phyloP scores from a whole-genome alignment of 2,888 invertebrate genomes.

The Pseudococcus longispinus region DNA sequence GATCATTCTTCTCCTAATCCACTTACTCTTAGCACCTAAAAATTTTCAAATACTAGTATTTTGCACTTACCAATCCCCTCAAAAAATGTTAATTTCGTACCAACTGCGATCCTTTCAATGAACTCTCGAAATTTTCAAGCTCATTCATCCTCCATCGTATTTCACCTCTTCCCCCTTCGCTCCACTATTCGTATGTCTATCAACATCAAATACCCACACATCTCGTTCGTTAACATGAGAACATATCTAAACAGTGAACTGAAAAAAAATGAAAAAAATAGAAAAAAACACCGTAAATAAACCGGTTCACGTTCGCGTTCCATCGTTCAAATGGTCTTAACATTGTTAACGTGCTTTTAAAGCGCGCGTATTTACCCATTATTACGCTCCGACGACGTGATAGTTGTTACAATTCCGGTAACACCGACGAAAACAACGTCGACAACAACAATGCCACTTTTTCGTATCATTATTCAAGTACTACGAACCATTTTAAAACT shows the following conservation, averaged over 20 bases:
- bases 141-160: background rate
- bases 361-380: conserved; percentile 7
- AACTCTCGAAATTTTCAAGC: too few species aligned
- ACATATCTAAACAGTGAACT: too few species aligned
- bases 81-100: too few species aligned
- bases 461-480: background rate
- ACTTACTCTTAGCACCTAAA: too few species aligned
- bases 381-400: conserved; percentile 12
- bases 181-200: background rate
- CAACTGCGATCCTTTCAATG: too few species aligned
- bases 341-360: conserved; percentile 12
- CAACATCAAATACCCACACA: background rate
- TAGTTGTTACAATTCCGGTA: conserved; percentile 18
- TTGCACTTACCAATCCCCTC: too few species aligned
- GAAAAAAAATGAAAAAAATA: background rate
- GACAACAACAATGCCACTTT: background rate
- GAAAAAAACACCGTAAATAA: background rate
- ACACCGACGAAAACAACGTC: background rate
- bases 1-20: too few species aligned
- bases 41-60: too few species aligned
- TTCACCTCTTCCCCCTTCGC: background rate
- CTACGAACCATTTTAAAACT: background rate
- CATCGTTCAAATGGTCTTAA: background rate
- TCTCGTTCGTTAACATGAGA: background rate
- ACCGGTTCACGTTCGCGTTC: background rate